Conservation (phyloP, 2,888 invertebrate species). For the Polydrusus pterygomalis region DNA sequence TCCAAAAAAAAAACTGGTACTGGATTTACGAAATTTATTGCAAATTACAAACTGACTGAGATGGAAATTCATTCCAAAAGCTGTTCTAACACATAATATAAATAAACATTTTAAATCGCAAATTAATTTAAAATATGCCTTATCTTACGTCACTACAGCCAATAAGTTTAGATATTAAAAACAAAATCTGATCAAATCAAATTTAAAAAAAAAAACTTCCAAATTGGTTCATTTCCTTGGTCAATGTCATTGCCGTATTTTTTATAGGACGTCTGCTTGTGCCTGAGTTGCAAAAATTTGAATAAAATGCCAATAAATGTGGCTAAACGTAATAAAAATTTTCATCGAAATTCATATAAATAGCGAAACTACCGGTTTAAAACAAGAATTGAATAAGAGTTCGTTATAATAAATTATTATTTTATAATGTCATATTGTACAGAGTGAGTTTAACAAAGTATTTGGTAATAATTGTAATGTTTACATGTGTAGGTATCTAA, state of each 20-base stretch:
- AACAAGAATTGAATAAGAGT: conserved; percentile 30
- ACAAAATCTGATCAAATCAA: too few species aligned
- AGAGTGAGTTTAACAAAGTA: neutral
- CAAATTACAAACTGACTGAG: too few species aligned
- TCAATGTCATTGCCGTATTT: conserved; percentile 24
- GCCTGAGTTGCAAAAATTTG: conserved; percentile 6
- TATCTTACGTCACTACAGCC: too few species aligned
- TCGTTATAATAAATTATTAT: conserved; percentile 23
- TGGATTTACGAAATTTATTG: too few species aligned
- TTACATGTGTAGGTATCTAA: too few species aligned
- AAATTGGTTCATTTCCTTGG: conserved; percentile 2
- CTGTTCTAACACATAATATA: too few species aligned
- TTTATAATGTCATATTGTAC: conserved; percentile 12
- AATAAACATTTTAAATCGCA: too few species aligned
- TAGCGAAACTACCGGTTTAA: conserved; percentile 30
- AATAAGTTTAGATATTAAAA: too few species aligned
- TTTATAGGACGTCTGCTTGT: neutral
- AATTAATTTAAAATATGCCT: too few species aligned
- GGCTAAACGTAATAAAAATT: conserved; percentile 13
- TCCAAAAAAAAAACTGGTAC: too few species aligned
- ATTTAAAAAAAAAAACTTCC: neutral
- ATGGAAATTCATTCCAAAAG: too few species aligned
- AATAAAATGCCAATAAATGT: conserved; percentile 25
- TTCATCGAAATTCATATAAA: conserved; percentile 33
- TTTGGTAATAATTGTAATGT: neutral